A percentile compares a stretch with the other conserved stretches of the same genome.
Conservation (phyloP, 2,113 vertebrate genomes). For the Melanerpes formicivorus region DNA sequence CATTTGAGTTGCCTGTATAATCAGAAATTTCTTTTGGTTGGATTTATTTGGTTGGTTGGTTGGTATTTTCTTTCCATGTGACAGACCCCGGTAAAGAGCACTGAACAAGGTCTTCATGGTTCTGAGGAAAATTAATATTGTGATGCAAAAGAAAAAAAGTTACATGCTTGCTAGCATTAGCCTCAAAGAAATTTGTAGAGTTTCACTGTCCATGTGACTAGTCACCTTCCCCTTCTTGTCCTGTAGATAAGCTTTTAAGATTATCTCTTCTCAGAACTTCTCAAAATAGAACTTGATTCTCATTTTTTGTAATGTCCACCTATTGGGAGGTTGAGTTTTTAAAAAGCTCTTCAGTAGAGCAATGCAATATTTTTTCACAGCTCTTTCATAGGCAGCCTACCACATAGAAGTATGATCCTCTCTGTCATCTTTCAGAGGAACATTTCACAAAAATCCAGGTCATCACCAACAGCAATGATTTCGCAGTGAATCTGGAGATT, state of each 20-base stretch:
- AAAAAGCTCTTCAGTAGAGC: not conserved
- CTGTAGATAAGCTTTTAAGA: constrained; percentile 1
- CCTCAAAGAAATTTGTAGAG: not conserved
- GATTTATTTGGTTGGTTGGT: not conserved
- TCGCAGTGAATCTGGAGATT: not conserved
- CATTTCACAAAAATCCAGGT: constrained; percentile 12
- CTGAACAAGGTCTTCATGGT: constrained; percentile 31
- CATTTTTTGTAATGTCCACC: not conserved
- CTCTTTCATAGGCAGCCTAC: not conserved
- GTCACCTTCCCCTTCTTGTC: not conserved
- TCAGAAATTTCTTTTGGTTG: not conserved
- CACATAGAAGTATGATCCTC: not conserved
- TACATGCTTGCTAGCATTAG: not conserved
- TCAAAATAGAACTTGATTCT: constrained; percentile 28
- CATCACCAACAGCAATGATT: not conserved
- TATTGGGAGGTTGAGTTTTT: not conserved
- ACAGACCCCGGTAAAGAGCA: constrained; percentile 3
- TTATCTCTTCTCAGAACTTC: not conserved
- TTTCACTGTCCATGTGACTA: not conserved
- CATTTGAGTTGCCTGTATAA: not conserved
- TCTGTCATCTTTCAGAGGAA: not conserved
- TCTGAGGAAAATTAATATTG: not conserved
- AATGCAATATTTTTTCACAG: not conserved
- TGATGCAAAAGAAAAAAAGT: not conserved
- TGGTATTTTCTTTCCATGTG: not conserved